phyloP scores from a whole-genome alignment of 2,113 vertebrate species.

The Chaetops frenatus region DNA sequence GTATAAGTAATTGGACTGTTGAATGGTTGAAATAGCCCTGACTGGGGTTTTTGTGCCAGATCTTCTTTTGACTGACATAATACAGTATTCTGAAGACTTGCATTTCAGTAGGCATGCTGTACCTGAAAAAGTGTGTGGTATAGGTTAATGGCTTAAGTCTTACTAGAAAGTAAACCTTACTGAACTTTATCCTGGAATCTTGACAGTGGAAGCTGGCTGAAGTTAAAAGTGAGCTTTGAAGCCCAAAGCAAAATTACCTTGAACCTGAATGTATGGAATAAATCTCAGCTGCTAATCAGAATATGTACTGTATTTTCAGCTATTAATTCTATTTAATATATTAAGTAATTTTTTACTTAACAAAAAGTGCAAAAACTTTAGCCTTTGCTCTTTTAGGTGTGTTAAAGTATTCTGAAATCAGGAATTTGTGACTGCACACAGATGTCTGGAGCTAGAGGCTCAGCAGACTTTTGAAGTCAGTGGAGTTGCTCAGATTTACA shows the following conservation, averaged over 20 bases:
- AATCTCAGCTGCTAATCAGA: constrained; percentile 6
- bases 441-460: background rate
- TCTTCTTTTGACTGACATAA: background rate
- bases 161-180: background rate
- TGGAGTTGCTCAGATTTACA: constrained; percentile 21
- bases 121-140: background rate
- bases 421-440: background rate
- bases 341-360: background rate
- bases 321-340: background rate
- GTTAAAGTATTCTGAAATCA: background rate
- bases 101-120: background rate
- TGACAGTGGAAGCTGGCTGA: constrained; percentile 11
- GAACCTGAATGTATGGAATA: background rate
- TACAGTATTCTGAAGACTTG: background rate
- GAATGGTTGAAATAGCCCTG: background rate
- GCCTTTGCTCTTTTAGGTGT: background rate
- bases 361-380: background rate
- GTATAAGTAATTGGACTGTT: background rate
- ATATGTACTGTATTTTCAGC: background rate
- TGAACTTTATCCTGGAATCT: constrained; percentile 31
- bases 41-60: background rate
- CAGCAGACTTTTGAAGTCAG: background rate
- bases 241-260: constrained; percentile 31
- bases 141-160: background rate
- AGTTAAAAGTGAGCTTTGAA: constrained; percentile 38